A percentile compares a stretch with the other conserved stretches of the same genome.
phyloP scores from a whole-genome alignment of 2,113 vertebrate genomes.

The Lipophrys pholis region DNA sequence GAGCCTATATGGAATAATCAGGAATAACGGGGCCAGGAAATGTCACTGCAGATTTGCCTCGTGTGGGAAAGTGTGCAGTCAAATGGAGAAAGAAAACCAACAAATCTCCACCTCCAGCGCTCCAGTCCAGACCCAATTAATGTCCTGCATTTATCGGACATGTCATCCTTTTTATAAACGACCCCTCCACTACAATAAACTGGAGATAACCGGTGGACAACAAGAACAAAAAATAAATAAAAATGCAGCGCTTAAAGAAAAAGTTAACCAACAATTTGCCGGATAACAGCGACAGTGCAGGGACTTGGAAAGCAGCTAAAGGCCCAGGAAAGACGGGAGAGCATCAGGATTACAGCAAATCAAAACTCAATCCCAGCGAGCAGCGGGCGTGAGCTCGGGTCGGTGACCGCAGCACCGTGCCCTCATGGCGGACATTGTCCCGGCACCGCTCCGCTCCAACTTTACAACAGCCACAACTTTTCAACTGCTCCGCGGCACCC shows the following conservation, averaged over 20 bases:
- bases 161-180: conserved; percentile 54
- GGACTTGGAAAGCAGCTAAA: too few species aligned
- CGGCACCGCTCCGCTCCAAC: conserved; percentile 59
- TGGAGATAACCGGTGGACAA: too few species aligned
- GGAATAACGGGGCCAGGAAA: conserved; percentile 74
- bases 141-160: conserved; percentile 56
- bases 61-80: conserved; percentile 66
- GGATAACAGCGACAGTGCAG: conserved; percentile 22
- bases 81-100: conserved; percentile 61
- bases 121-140: conserved; percentile 57
- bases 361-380: conserved; percentile 22
- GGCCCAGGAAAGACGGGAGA: too few species aligned
- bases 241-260: not conserved
- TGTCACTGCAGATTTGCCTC: conserved; percentile 76
- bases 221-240: too few species aligned
- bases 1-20: conserved; percentile 62
- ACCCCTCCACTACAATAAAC: conserved; percentile 11
- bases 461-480: conserved; percentile 74
- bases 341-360: conserved; percentile 19
- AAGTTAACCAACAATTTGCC: not conserved
- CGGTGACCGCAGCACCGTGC: conserved; percentile 31
- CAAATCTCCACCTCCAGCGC: conserved; percentile 60
- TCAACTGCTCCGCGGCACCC: not conserved
- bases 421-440: conserved; percentile 46
- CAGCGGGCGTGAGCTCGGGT: conserved; percentile 1